Evolutionary conservation across 2,797 vertebrate genomes (phyloP).

Genomic region (Glyptemys insculpta): DNA sequence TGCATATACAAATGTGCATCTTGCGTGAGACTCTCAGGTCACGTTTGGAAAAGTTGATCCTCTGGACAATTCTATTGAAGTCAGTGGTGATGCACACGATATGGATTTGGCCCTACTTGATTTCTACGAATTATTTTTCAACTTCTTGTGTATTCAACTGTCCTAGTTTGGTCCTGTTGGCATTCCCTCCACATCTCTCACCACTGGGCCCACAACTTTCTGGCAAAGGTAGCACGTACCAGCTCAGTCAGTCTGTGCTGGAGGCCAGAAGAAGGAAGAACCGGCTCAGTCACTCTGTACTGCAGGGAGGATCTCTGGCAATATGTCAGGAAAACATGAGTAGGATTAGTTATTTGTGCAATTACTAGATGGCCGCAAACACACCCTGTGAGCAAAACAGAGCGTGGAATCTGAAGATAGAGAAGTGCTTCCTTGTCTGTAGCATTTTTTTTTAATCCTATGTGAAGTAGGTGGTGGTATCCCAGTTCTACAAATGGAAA

Average conservation of each 20-base stretch:
- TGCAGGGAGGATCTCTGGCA: not conserved
- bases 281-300: not conserved
- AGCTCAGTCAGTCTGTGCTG: not conserved
- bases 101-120: not conserved
- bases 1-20: not conserved
- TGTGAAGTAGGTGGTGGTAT: not conserved
- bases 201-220: not conserved
- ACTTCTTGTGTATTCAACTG: not conserved
- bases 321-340: not conserved
- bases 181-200: not conserved
- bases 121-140: not conserved
- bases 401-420: not conserved
- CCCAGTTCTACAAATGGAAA: not conserved
- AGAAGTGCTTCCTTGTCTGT: not conserved
- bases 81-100: not conserved
- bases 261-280: not conserved
- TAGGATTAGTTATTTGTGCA: not conserved
- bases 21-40: not conserved
- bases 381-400: not conserved
- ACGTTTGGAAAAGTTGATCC: not conserved
- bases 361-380: not conserved
- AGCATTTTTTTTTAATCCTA: rapidly evolving
- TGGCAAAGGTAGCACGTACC: not conserved
- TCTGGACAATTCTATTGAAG: not conserved
- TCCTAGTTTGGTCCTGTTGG: not conserved